Base-by-base conservation (phyloP, 2,113 vertebrate species). In the Bufo bufo region DNA sequence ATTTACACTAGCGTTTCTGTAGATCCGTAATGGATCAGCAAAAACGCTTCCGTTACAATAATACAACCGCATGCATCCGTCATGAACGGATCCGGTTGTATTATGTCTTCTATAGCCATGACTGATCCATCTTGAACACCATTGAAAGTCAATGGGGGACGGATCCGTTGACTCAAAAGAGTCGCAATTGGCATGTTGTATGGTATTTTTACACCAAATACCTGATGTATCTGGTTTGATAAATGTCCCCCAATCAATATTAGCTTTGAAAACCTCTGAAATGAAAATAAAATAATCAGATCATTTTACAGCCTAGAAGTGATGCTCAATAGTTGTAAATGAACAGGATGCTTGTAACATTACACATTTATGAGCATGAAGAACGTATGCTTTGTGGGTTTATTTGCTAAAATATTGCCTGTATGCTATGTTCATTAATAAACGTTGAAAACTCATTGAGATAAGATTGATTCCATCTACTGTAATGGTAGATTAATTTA, bases 401-500 rank as follows among this genome's bases (percentile, higher is more conserved):
- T 69, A 66, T 52, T 83, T 83, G 20, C 63, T 52, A 69, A 83
- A 33, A n/a, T 12, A n/a, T 83, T 69, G 47, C 81, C 61, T 82
- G 45, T 23, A 50, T 50, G 17, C 61, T 66, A 50, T 69, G 47
- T 69, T 83, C 63, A 83, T 69, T 84, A 54, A 81, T 61, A 61
- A 69, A 71, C 71, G 82, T 69, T 71, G 81, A 49, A 69, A 83
- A 54, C 47, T 84, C 63, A 84, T 84, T 69, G 82, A 11, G n/a
- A 71, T 84, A 54, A 71, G 63, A 69, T 71, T 71, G 82, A 84
- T 84, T 69, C 49, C 82, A 84, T 71, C 65, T 54, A 33, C 23
- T 52, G 49, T 84, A 71, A 83, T 83, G 63, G 61, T 65, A 83
- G 33, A 69, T 83, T 83, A 83, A 69, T 83, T 83, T 83, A 83